Evolutionary conservation across 2,797 vertebrate genomes (phyloP), one percentile per base, ranked within the genome.

Genomic region (Allobates femoralis): DNA sequence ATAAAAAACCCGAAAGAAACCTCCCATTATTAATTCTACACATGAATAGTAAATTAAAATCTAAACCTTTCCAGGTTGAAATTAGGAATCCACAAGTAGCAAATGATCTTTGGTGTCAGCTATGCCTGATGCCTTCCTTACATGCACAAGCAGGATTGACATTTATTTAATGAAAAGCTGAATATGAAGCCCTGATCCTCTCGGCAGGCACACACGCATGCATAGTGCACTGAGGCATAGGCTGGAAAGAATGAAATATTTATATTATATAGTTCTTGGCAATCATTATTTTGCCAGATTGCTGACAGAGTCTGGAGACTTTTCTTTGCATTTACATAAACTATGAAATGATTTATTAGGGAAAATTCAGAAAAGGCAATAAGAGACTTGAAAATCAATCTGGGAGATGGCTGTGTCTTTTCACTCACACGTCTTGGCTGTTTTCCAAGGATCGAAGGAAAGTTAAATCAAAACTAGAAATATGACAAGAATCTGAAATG

Each of bases 131-230:
- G 56, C 60, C 7, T 41, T 56, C 71, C 74, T 26, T 58, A 41
- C 32, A 83, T 78, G 62, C 32, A 28, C 71, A 26, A 46, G 50
- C 15, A 60, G 32, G 79, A 82, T 58, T 84, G 78, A 74, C 87
- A 85, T 79, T 87, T 88, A 83, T 81, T 79, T 88, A 83, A 86
- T 79, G 56, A 85, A 86, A 84, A n/a, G 51, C 34, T 74, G 79
- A 87, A 56, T 60, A 64, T 75, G 55, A 86, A 81, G 53, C 55
- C 26, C 78, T 76, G 73, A 62, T 83, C 51, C 83, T 62, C 69
- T 80, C 67, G 64, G 80, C 67, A 34, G 23, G 34, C 69, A 53
- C 60, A 50, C 12, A 56, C 34, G 34, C 55, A 83, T 53, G 85
- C 64, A 73, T 71, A 83, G 21, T 82, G 77, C 84, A 77, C n/a